Evolutionary conservation across 2,797 vertebrate genomes (phyloP).

Genomic region (Urophycis tenuis): DNA sequence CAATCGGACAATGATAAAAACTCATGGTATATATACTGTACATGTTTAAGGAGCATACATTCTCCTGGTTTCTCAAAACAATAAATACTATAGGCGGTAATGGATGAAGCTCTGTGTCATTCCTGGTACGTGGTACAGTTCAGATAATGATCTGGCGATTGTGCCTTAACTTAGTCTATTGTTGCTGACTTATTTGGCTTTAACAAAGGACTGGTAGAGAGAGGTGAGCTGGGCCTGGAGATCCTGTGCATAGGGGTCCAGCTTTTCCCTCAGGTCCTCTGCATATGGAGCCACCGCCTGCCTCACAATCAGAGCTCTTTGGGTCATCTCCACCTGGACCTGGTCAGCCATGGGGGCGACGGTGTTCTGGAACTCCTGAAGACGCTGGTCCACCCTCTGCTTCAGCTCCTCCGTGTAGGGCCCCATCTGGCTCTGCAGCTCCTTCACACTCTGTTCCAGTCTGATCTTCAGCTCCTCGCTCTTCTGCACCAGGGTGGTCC

Average conservation of each 20-base stretch:
- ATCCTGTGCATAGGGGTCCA: slow-evolving; percentile 66
- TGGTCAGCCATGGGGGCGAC: slow-evolving; percentile 54
- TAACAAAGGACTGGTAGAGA: slow-evolving; percentile 59
- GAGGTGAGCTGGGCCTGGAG: slow-evolving; percentile 56
- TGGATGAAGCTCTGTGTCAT: slow-evolving; percentile 16
- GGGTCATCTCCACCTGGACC: slow-evolving; percentile 56
- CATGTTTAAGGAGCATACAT: slow-evolving; percentile 45
- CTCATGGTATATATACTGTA: slow-evolving; percentile 51
- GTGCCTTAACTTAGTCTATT: slow-evolving; percentile 2
- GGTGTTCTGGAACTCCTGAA: slow-evolving; percentile 63
- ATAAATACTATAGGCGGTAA: slow-evolving; percentile 52
- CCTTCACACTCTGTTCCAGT: slow-evolving; percentile 63
- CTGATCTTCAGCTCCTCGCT: slow-evolving; percentile 63
- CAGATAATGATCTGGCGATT: slow-evolving; percentile 22
- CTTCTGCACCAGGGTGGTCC: slow-evolving; percentile 59
- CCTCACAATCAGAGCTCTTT: slow-evolving; percentile 58
- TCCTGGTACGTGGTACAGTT: slow-evolving; percentile 40
- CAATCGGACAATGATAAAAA: slow-evolving; percentile 36
- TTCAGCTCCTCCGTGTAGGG: slow-evolving; percentile 67
- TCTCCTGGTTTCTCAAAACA: slow-evolving; percentile 31
- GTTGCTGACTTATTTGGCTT: slow-evolving; percentile 47
- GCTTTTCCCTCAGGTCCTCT: slow-evolving; percentile 59
- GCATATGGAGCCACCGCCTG: slow-evolving; percentile 68
- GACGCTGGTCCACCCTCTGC: slow-evolving; percentile 63
- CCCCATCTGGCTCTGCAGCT: slow-evolving; percentile 64